Evolutionary conservation across 2,113 vertebrate species (phyloP).

Genomic region (Myiopsitta monachus): DNA sequence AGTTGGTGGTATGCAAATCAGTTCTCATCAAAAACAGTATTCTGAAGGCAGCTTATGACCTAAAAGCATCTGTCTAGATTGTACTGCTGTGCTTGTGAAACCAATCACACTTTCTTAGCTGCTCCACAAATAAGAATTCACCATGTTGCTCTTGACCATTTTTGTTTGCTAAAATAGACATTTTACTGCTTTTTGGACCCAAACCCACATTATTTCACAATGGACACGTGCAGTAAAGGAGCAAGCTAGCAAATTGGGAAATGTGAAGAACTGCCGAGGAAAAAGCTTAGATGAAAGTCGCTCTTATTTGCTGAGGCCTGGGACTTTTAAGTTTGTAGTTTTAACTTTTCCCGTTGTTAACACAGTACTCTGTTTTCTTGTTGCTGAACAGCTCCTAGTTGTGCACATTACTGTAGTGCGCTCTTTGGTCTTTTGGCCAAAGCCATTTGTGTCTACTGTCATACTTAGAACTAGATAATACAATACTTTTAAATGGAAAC

Average conservation of each 20-base stretch:
- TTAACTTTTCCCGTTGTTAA: background rate
- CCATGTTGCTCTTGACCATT: background rate
- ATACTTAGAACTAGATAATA: background rate
- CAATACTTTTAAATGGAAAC: background rate
- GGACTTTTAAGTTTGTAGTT: background rate
- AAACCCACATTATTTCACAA: background rate
- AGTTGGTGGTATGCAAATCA: conserved; percentile 23
- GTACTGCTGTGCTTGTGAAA: conserved; percentile 1
- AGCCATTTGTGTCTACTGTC: background rate
- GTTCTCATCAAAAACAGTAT: conserved; percentile 24
- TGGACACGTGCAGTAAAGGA: background rate
- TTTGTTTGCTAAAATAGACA: background rate
- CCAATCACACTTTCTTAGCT: background rate
- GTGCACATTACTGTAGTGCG: background rate
- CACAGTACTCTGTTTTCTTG: background rate
- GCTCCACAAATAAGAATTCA: background rate
- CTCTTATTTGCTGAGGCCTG: background rate
- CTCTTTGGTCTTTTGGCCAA: background rate
- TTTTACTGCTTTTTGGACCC: background rate
- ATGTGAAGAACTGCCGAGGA: background rate
- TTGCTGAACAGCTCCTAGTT: background rate
- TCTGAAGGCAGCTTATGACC: conserved; percentile 23
- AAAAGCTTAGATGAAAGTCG: background rate
- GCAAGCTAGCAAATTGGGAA: background rate
- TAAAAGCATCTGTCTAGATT: conserved; percentile 22